Percentiles rank a stretch among this genome's conserved stretches.
Evolutionary conservation across 2,797 vertebrate species (phyloP).

Genomic region (Bufotes viridis): DNA sequence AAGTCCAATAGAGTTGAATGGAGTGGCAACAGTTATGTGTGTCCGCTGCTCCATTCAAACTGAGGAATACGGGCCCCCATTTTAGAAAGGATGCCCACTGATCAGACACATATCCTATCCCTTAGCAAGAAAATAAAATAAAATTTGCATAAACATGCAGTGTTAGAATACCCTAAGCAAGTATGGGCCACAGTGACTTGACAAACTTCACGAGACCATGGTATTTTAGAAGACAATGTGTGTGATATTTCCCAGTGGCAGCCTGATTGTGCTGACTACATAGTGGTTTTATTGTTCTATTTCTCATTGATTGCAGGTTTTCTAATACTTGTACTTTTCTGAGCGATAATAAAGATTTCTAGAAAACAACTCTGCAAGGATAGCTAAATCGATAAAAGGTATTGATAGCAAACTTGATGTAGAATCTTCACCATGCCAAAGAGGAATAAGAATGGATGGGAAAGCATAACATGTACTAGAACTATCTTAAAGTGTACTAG

Average conservation of each 20-base stretch:
- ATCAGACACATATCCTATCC: too few species aligned
- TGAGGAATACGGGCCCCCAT: too few species aligned
- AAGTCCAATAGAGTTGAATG: too few species aligned
- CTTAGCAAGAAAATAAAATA: background rate
- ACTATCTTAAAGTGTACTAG: background rate
- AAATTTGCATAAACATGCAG: conserved; percentile 6
- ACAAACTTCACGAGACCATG: conserved; percentile 1
- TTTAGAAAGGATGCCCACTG: too few species aligned
- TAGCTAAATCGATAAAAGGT: conserved; percentile 24
- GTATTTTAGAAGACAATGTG: background rate
- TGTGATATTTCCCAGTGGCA: conserved; percentile 42
- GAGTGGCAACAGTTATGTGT: too few species aligned
- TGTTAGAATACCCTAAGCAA: background rate
- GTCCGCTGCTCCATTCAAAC: too few species aligned
- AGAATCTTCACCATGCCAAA: background rate
- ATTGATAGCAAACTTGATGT: conserved; percentile 29
- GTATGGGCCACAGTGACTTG: background rate
- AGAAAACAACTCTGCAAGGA: conserved; percentile 28
- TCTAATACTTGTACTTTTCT: conserved; percentile 46
- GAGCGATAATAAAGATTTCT: conserved; percentile 53
- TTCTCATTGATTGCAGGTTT: conserved; percentile 41
- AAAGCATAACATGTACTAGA: background rate
- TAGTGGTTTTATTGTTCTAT: conserved; percentile 45
- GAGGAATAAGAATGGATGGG: background rate
- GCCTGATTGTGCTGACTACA: conserved; percentile 25